Percentiles rank a stretch among this genome's conserved stretches.
Conservation (phyloP, 2,888 invertebrate genomes). For the Ichneumoninae sp. region DNA sequence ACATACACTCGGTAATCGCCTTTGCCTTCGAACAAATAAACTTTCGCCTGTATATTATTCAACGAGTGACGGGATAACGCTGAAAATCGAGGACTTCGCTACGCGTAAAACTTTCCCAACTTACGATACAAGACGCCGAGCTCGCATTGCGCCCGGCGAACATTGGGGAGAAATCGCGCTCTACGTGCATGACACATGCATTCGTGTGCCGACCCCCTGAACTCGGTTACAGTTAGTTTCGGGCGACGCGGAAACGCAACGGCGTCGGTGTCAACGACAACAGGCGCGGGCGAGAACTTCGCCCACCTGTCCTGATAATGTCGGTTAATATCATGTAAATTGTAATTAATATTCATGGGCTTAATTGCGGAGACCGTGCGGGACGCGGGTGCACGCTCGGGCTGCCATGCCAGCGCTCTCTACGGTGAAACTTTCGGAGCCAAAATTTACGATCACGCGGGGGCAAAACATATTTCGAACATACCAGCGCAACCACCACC, state of each 20-base stretch:
- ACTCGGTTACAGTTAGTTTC: slow-evolving; percentile 61
- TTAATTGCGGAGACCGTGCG: slow-evolving; percentile 76
- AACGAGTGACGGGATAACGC: not conserved
- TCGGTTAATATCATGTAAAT: slow-evolving; percentile 83
- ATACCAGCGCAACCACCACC: slow-evolving; percentile 32
- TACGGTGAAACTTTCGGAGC: slow-evolving; percentile 75
- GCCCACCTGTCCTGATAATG: slow-evolving; percentile 82
- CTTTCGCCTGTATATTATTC: not conserved
- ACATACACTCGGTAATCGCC: not conserved
- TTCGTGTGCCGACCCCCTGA: not conserved
- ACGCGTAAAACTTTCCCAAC: not conserved
- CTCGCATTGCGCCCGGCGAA: slow-evolving; percentile 15
- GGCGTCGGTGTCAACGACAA: slow-evolving; percentile 72
- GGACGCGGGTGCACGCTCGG: slow-evolving; percentile 60
- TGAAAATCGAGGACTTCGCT: not conserved
- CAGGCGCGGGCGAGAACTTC: slow-evolving; percentile 76
- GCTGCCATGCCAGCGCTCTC: slow-evolving; percentile 61
- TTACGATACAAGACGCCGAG: not conserved
- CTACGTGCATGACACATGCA: slow-evolving; percentile 65
- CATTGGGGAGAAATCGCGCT: slow-evolving; percentile 30
- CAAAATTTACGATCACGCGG: slow-evolving; percentile 79
- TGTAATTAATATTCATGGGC: slow-evolving; percentile 83
- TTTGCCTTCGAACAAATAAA: not conserved
- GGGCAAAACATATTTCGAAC: slow-evolving; percentile 76
- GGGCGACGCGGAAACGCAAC: not conserved